phyloP scores from a whole-genome alignment of 2,113 vertebrate genomes.

The Myrmecobius fasciatus region DNA sequence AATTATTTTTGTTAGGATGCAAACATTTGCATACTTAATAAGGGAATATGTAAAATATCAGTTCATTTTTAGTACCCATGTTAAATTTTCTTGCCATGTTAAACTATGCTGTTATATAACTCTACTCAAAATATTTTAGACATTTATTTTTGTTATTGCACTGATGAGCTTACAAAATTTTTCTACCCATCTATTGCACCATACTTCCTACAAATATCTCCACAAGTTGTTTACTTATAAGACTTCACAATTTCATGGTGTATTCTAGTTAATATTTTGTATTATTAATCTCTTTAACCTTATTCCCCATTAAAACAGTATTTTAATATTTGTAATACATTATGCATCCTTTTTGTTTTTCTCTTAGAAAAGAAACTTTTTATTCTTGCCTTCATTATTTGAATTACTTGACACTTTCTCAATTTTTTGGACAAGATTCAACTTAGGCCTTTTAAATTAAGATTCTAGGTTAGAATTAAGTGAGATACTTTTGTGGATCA shows the following conservation, averaged over 20 bases:
- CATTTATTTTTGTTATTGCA: neutral
- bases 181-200: neutral
- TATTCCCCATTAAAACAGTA: constrained; percentile 7
- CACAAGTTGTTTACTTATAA: neutral
- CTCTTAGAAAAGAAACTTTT: neutral
- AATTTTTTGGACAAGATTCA: neutral
- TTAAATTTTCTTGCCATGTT: constrained; percentile 26
- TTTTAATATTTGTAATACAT: constrained; percentile 34
- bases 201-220: neutral
- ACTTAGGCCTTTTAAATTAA: neutral
- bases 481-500: neutral
- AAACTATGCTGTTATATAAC: neutral
- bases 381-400: constrained; percentile 8
- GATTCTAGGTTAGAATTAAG: neutral
- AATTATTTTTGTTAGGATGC: constrained; percentile 17
- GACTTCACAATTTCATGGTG: neutral
- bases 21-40: constrained; percentile 1
- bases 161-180: neutral
- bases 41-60: constrained; percentile 3
- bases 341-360: neutral
- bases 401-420: constrained; percentile 17
- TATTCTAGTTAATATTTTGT: neutral
- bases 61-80: neutral
- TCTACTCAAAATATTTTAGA: neutral
- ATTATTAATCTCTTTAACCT: constrained; percentile 29